phyloP scores from a whole-genome alignment of 2,888 invertebrate species.

The Hydrotaea cyrtoneurina region DNA sequence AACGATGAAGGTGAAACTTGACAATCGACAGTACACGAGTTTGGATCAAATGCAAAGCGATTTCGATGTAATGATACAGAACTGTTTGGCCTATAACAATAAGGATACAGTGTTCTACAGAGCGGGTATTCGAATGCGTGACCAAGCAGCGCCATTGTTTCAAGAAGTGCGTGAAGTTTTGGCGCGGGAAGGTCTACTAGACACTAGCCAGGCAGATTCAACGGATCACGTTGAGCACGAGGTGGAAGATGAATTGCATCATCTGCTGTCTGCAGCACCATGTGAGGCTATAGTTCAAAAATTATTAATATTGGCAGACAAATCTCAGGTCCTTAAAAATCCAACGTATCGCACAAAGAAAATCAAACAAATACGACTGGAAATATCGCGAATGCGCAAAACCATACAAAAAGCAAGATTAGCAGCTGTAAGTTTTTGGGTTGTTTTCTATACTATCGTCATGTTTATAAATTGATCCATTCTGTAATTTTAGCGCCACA shows the following conservation, averaged over 20 bases:
- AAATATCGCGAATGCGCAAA: slow-evolving; percentile 83
- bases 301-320: slow-evolving; percentile 84
- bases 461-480: not conserved
- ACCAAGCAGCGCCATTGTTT: slow-evolving; percentile 91
- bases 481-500: slow-evolving; percentile 62
- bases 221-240: slow-evolving; percentile 82
- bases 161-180: slow-evolving; percentile 89
- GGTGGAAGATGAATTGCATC: slow-evolving; percentile 83
- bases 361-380: slow-evolving; percentile 83
- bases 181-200: slow-evolving; percentile 78
- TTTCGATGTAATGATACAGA: slow-evolving; percentile 97
- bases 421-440: slow-evolving; percentile 72
- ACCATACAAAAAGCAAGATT: slow-evolving; percentile 76
- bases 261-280: slow-evolving; percentile 76
- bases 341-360: slow-evolving; percentile 83
- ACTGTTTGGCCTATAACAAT: slow-evolving; percentile 97
- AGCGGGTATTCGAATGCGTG: slow-evolving; percentile 93
- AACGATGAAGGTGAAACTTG: slow-evolving; percentile 91
- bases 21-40: slow-evolving; percentile 85
- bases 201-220: slow-evolving; percentile 77
- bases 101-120: slow-evolving; percentile 97
- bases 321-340: slow-evolving; percentile 84
- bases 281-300: slow-evolving; percentile 79
- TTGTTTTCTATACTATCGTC: not conserved
- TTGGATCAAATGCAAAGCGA: slow-evolving; percentile 92